Conservation (phyloP, 53 echinoderm and acorn worm genomes). For the Zoroaster sp. region DNA sequence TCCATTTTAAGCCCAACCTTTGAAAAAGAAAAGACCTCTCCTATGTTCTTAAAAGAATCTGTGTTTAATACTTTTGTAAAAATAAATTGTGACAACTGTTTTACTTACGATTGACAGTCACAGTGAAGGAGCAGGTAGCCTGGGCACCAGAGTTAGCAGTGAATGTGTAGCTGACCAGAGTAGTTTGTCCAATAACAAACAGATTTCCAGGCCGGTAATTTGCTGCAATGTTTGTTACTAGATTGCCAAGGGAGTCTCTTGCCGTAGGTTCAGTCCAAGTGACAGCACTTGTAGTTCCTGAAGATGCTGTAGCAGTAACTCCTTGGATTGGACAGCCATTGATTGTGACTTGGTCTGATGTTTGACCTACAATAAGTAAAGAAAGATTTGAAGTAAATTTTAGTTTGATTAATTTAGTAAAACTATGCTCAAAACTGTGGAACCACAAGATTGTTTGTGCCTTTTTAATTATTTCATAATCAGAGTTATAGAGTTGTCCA, state of each 20-base stretch:
- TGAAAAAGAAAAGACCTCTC: no score
- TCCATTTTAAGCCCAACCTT: no score
- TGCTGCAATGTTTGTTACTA: background rate
- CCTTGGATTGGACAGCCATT: slow-evolving; percentile 67
- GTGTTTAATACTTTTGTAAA: no score
- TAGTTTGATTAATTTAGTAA: no score
- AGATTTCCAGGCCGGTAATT: slow-evolving; percentile 51
- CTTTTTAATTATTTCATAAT: no score
- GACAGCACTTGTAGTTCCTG: slow-evolving; percentile 32
- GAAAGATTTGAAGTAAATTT: no score
- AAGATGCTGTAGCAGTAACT: slow-evolving; percentile 37
- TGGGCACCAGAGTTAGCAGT: slow-evolving; percentile 36
- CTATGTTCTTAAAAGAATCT: no score
- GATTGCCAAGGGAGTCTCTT: slow-evolving; percentile 63
- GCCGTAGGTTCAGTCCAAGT: slow-evolving; percentile 71
- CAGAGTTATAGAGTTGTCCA: no score
- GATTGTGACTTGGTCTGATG: slow-evolving; percentile 45
- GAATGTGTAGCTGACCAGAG: slow-evolving; percentile 68
- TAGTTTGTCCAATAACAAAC: slow-evolving; percentile 56
- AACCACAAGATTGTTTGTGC: no score
- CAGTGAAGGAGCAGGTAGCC: slow-evolving; percentile 61
- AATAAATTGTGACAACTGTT: background rate
- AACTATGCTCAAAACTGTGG: no score
- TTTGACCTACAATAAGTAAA: no score
- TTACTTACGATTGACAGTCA: slow-evolving; percentile 49